Evolutionary conservation across 2,888 invertebrate genomes (phyloP), one percentile per base, ranked within the genome.

Genomic region (Tanypteryx hageni): DNA sequence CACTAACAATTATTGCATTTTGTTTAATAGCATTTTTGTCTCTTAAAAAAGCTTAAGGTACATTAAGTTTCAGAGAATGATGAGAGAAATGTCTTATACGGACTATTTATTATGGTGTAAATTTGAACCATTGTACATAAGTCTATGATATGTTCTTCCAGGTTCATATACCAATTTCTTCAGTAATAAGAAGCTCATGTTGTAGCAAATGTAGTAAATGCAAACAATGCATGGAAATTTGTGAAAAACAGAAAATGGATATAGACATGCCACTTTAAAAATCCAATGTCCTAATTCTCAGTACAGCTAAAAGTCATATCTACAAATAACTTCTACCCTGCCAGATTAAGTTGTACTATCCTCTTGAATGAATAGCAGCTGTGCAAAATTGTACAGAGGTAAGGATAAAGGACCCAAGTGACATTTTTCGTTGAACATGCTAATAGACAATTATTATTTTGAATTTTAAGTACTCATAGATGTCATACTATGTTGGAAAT

Each of bases 111-210:
- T 89, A 64, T 14, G n/a, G 16, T 76, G 61, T 86, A 31, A 27
- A 61, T 86, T 86, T 86, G 61, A 86, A 86, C 14, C 14, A 7
- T 31, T 89, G 89, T 89, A 89, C 31, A 89, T 89, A 64, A 44
- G 16, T 61, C 27, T 89, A 89, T 14, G 64, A 89, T 64, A 89
- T 64, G 89, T 64, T 89, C 89, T 89, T 89, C 89, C 89, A 89
- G 89, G 89, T 89, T 86, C 11, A 89, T 64, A 68, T 64, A 56
- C 56, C 89, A 64, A 31, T 56, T 89, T 89, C 18, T 68, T 68
- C 64, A 89, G 44, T 89, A 1, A n/a, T 68, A n/a, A 64, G 18
- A 13, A 59, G 89, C 61, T 89, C 64, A 56, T 89, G 59, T 18
- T 68, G 64, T 89, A 89, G 89, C 11, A 44, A 11, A 64, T 44